Evolutionary conservation across 1,140 invertebrate species (phyloP), one percentile per base, ranked within the genome.

Genomic region (Leguminivora glycinivorella): DNA sequence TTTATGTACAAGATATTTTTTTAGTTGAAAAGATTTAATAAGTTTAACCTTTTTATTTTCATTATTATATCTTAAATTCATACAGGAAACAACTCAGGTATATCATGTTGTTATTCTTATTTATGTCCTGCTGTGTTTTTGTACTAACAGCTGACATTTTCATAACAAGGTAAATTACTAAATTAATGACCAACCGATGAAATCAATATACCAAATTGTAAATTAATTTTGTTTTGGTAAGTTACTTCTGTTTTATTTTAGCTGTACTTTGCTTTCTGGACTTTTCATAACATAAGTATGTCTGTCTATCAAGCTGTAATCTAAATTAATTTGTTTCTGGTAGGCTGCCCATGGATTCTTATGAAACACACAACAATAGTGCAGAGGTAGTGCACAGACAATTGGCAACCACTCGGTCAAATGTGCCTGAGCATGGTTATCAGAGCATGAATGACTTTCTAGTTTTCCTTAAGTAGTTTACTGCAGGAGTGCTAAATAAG

Each of bases 361-460:
- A 83, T 82, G 82, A 88, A 85, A 89, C 77, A 58, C 68, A 85
- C 69, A 88, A 90, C 85, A 90, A 89, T 88, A 78, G 83, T 72
- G 79, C 75, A 83, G 82, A 89, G 77, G 81, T 82, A 84, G 83
- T 81, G 72, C 74, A 76, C 76, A 83, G 74, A 88, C 85, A 89
- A 89, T 88, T 88, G 81, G 78, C 81, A 85, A 85, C 75, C 75
- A 79, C 77, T 83, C 77, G 74, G 69, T 84, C 83, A 87, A 86
- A 86, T 87, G 82, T 86, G 81, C 78, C 83, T 84, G 80, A 82
- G 77, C 82, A 83, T 80, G 88, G 43, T 90, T 90, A 92, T 88
- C 88, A 92, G 90, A 92, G 90, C 90, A 91, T 92, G 88, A 92
- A 92, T 83, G 77, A 91, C 89, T 92, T 90, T 90, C 87, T 90